phyloP scores from a whole-genome alignment of 2,797 vertebrate genomes.

The Chiloscyllium punctatum region DNA sequence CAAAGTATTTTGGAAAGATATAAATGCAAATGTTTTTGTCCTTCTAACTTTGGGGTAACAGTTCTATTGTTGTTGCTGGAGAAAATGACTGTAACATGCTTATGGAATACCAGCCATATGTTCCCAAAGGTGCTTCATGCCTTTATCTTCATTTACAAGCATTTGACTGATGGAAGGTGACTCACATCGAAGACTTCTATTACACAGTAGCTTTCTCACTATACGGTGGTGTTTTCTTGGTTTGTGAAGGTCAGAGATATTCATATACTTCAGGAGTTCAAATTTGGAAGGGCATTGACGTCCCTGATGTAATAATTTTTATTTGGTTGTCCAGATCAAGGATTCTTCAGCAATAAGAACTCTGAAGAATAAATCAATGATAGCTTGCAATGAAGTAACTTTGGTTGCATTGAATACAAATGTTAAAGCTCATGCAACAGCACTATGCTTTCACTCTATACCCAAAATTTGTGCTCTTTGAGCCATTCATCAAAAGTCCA shows the following conservation, averaged over 20 bases:
- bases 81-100: background rate
- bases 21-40: background rate
- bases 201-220: background rate
- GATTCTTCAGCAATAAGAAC: background rate
- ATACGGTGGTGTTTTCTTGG: background rate
- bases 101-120: background rate
- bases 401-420: background rate
- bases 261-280: background rate
- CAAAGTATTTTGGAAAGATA: background rate
- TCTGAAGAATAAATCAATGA: background rate
- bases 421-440: background rate
- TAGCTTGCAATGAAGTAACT: background rate
- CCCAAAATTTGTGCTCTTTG: too few relatives aligned
- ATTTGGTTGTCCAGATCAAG: background rate
- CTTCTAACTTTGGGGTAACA: background rate
- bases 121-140: background rate
- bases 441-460: background rate
- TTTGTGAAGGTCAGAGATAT: background rate
- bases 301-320: background rate
- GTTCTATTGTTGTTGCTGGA: background rate
- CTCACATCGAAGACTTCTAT: background rate
- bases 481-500: background rate
- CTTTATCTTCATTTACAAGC: background rate
- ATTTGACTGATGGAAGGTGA: background rate
- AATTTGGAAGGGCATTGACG: background rate